Evolutionary conservation across 2,888 invertebrate genomes (phyloP), one percentile per base, ranked within the genome.

Genomic region (Vanessa cardui): DNA sequence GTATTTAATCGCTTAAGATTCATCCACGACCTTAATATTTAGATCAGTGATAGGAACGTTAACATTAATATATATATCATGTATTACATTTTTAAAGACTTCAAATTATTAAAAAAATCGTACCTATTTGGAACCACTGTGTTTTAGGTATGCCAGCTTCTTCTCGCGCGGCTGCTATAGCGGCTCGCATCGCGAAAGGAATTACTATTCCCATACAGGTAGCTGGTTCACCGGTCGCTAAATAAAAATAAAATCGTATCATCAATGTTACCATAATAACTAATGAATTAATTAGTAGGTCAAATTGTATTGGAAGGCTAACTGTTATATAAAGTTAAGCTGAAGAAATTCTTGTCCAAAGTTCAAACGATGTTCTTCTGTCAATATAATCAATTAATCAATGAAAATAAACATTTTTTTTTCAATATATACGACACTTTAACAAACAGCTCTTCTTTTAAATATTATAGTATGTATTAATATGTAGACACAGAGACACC

Each of bases 111-210:
- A n/a, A n/a, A n/a, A n/a, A 47, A 33, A 87, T 39, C 12, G 12
- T 54, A 95, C 95, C 92, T 69, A 95, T 85, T 65, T 85, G 83
- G 76, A 92, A 94, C 94, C 94, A 95, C 26, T 84, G 77, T 1
- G 82, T 83, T 15, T 86, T 84, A 0, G 83, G 85, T 47, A 90
- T 80, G 33, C 94, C 94, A n/a, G 93, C 88, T 61, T 95, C 95
- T 6, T 74, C 77, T 76, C 95, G 88, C 0, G 95, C 95, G 1
- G 94, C 90, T 63, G 93, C 87, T 31, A 96, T 81, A 0, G 95
- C 95, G 68, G 94, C 86, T 49, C 95, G 88, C 58, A 96, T 86
- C 0, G 95, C 95, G 50, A 95, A 83, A 1, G 94, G 86, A 1
- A 91, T 81, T 0, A 83, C 81, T 7, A 92, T 77, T 0, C 88